Evolutionary conservation across 2,888 invertebrate genomes (phyloP), one percentile per base, ranked within the genome.

Genomic region (Chrysotoxum bicinctum): DNA sequence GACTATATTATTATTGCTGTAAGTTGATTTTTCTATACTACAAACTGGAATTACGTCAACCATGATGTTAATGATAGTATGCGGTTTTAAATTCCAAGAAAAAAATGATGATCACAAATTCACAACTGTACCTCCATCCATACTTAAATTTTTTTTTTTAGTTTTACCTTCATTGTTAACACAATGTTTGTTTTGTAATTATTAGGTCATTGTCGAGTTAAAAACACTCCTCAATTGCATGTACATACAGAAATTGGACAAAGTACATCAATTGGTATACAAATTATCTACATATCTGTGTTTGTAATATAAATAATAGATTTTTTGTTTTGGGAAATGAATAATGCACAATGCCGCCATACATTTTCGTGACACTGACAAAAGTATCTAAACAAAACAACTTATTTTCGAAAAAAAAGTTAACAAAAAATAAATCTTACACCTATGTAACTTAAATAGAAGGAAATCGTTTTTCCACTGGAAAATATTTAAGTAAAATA

Each of bases 151-250:
- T 32, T 54, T 16, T 54, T 30, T 54, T 54, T 16, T 10, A 10
- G 16, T 37, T 23, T 58, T 37, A 37, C 35, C 37, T 58, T 58
- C 58, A 37, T 37, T 16, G 54, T 32, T 16, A 26, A 54, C 19
- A 54, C 52, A 52, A 52, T 6, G 52, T 52, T 56, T 56, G 54
- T 10, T 58, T 35, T 58, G n/a, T 58, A 58, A n/a, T 58, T 58
- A 58, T 58, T 58, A 58, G 58, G 37, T 58, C 58, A 58, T 58
- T 58, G 58, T 58, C 58, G 23, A 37, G 4, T 3, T 8, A 21
- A 35, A 21, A 37, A 37, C 58, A 58, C 9, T 58, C n/a, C 52
- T 54, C 54, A 54, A 32, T 32, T 54, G 52, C 30, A 54, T 54
- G 16, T 32, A 54, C 54, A 26, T n/a, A 7, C 14, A 21, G 2